Base-by-base conservation (phyloP, 2,113 vertebrate species). In the Paralichthys olivaceus region DNA sequence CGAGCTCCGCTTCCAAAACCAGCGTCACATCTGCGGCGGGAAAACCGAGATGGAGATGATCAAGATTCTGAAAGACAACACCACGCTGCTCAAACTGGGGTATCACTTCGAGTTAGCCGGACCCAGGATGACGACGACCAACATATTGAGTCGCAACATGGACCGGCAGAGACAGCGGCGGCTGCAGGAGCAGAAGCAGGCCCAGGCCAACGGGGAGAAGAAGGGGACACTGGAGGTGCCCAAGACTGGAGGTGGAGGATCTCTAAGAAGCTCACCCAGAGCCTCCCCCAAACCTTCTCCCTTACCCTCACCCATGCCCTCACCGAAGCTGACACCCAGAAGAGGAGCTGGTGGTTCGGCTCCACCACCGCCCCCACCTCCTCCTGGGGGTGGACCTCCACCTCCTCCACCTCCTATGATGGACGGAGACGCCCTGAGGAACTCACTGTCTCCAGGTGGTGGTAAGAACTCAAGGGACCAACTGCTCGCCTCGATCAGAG, bases 31-130 rank as follows among this genome's bases (percentile, higher is more conserved):
- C 89, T 98, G 97, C 0, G 98, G 98, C 0, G 98, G 98, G 25
- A 98, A 98, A 92, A 97, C 97, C 0, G 98, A 99, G 92, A 99
- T 99, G 98, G 98, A 99, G 93, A 98, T 99, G 58, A 96, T 95
- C 65, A 96, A 96, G 79, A 93, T 99, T 25, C 94, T 99, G 67
- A 97, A 97, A 83, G 98, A 99, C 5, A 99, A 99, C 92, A 96
- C 95, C 78, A 96, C 98, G 0, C 89, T 99, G 61, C 95, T 99
- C 66, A 99, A 98, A 81, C 93, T 99, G 77, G 98, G 98, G 72
- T 99, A 99, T 87, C 96, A 98, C 85, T 99, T 99, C 0, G 98
- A 99, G 93, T 88, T 99, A 75, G 96, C 96, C 0, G 98, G 98
- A 0, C 98, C 98, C 1, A 95, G 98, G 32, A 99, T 99, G 97